A percentile compares a stretch with the other conserved stretches of the same genome.
phyloP scores from a whole-genome alignment of 2,888 invertebrate genomes.

The Atrina japonica region DNA sequence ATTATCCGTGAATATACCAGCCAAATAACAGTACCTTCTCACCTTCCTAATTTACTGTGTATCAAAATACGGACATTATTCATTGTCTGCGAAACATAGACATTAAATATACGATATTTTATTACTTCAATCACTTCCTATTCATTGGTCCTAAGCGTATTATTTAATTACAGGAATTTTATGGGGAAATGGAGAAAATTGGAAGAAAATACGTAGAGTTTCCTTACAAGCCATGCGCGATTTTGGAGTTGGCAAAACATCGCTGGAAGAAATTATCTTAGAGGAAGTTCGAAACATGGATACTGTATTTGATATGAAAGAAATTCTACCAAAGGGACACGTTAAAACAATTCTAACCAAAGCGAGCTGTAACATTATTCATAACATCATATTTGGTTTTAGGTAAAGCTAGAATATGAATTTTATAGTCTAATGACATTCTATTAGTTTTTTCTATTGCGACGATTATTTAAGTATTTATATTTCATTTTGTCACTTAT shows the following conservation, averaged over 20 bases:
- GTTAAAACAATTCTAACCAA: constrained; percentile 6
- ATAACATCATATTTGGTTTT: constrained; percentile 26
- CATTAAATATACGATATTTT: too few relatives aligned
- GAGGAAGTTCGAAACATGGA: constrained; percentile 47
- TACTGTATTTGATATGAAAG: constrained; percentile 27
- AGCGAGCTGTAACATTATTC: constrained; percentile 23
- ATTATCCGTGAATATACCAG: too few relatives aligned
- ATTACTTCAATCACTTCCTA: too few relatives aligned
- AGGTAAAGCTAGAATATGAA: constrained; percentile 8
- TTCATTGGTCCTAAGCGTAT: too few relatives aligned
- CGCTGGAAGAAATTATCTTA: constrained; percentile 51
- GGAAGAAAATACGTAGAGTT: constrained; percentile 53
- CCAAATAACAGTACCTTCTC: too few relatives aligned
- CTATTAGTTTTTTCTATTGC: too few relatives aligned
- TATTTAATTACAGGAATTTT: constrained; percentile 45
- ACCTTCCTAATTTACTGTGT: too few relatives aligned
- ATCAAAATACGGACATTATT: too few relatives aligned
- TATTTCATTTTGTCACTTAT: too few relatives aligned
- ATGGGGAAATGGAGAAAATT: constrained; percentile 44
- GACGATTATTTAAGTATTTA: too few relatives aligned
- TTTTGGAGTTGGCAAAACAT: constrained; percentile 60
- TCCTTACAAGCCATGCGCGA: constrained; percentile 49
- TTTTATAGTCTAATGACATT: too few relatives aligned
- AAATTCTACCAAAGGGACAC: constrained; percentile 23
- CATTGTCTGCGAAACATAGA: too few relatives aligned